Evolutionary conservation across 2,797 vertebrate genomes (phyloP), one percentile per base, ranked within the genome.

Genomic region (Clarias fuscus): DNA sequence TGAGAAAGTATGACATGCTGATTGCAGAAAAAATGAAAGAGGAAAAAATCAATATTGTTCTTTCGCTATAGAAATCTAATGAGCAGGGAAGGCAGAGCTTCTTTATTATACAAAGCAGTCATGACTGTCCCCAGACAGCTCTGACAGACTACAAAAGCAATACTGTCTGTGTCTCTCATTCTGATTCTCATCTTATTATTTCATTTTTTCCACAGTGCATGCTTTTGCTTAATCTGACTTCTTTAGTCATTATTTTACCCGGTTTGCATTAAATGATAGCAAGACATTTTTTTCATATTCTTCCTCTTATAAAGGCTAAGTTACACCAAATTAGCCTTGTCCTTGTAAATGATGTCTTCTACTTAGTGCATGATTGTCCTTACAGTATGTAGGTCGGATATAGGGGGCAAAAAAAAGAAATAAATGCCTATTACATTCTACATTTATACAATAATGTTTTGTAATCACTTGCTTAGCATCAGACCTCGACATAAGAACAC

Each of bases 61-160:
- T 48, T 88, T 87, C 87, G 37, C 90, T 85, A 79, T 71, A 87
- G 88, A 87, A 92, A 92, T 93, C 88, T 91, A 94, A 92, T 89
- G 90, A 91, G 89, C 91, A 84, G 86, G 91, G 90, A 88, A 85
- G 89, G 90, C 87, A 83, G 90, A 62, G 89, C 87, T 79, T 88
- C 82, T 84, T 89, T 86, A 73, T 90, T 86, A 90, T 88, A 90
- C 90, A 90, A 93, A 85, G 80, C 86, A 88, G 87, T 43, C 82
- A 77, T 84, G 83, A 86, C 87, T 87, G 90, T 85, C 82, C 88
- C 82, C 70, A 81, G 90, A 90, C 90, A 85, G 86, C 83, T 87
- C 89, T 92, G 86, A 93, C 91, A 91, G 88, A 92, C 90, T 91
- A 93, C 91, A 93, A 93, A 94, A 92, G 90, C 91, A 79, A 24